phyloP scores from a whole-genome alignment of 2,888 invertebrate genomes.

The Epinotia ramella region DNA sequence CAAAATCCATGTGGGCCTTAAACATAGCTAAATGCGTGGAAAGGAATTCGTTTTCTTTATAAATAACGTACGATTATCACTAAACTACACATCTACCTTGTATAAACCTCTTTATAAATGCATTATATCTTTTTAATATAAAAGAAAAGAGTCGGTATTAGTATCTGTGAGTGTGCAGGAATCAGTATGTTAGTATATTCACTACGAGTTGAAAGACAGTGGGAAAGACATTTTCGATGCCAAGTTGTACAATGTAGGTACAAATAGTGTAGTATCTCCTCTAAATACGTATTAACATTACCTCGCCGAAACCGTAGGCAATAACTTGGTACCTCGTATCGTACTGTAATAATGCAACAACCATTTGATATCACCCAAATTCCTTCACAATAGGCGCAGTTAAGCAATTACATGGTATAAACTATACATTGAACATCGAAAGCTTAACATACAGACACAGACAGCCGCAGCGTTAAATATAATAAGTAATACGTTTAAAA shows the following conservation, averaged over 20 bases:
- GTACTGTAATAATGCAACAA: slow-evolving; percentile 56
- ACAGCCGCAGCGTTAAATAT: slow-evolving; percentile 55
- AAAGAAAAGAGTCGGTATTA: slow-evolving; percentile 51
- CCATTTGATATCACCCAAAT: slow-evolving; percentile 84
- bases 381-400: slow-evolving; percentile 71
- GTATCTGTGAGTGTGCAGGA: slow-evolving; percentile 42
- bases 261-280: neutral
- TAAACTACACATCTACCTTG: slow-evolving; percentile 84
- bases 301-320: slow-evolving; percentile 24
- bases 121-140: slow-evolving; percentile 64
- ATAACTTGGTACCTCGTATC: slow-evolving; percentile 41
- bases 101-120: slow-evolving; percentile 84
- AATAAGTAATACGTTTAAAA: slow-evolving; percentile 49
- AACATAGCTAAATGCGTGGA: slow-evolving; percentile 71
- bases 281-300: slow-evolving; percentile 12
- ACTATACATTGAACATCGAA: slow-evolving; percentile 79
- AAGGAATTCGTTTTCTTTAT: slow-evolving; percentile 63
- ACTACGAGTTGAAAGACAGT: slow-evolving; percentile 41
- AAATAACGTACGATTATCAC: slow-evolving; percentile 76
- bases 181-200: slow-evolving; percentile 25
- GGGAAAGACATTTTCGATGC: slow-evolving; percentile 27
- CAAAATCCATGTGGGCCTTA: slow-evolving; percentile 69
- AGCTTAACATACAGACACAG: slow-evolving; percentile 70
- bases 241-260: neutral
- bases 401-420: slow-evolving; percentile 65